Evolutionary conservation across 2,113 vertebrate genomes (phyloP).

Genomic region (Pachypanchax playfairii): DNA sequence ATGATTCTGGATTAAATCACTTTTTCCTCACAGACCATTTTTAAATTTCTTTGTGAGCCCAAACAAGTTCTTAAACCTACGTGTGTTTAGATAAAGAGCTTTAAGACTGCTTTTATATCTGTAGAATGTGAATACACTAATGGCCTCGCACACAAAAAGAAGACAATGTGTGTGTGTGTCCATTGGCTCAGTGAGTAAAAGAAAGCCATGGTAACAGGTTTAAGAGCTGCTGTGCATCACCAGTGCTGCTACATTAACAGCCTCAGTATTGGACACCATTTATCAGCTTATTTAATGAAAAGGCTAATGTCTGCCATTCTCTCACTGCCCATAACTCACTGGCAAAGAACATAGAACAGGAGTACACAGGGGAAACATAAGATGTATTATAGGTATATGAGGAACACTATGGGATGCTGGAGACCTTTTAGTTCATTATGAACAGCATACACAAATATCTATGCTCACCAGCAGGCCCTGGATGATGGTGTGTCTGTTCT

Average conservation of each 20-base stretch:
- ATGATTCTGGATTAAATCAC: not conserved
- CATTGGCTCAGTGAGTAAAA: constrained; percentile 56
- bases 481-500: constrained; percentile 96
- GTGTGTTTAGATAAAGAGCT: constrained; percentile 10
- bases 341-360: constrained; percentile 21
- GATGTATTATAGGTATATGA: constrained; percentile 21
- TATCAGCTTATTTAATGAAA: constrained; percentile 71
- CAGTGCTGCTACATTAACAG: constrained; percentile 38
- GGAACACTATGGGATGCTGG: constrained; percentile 17
- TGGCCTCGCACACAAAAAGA: constrained; percentile 18
- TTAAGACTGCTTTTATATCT: constrained; percentile 4
- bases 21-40: too few species aligned
- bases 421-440: constrained; percentile 4
- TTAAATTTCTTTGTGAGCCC: not conserved
- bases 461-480: constrained; percentile 93
- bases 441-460: not conserved
- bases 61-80: constrained; percentile 11
- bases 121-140: constrained; percentile 11
- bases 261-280: constrained; percentile 50
- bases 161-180: constrained; percentile 1
- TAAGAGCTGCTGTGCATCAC: constrained; percentile 47
- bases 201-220: constrained; percentile 62
- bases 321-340: constrained; percentile 45
- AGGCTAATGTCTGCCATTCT: constrained; percentile 44
- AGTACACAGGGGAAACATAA: constrained; percentile 37